Conservation (phyloP, 2,797 vertebrate species). For the Rhadinocentrus ornatus region DNA sequence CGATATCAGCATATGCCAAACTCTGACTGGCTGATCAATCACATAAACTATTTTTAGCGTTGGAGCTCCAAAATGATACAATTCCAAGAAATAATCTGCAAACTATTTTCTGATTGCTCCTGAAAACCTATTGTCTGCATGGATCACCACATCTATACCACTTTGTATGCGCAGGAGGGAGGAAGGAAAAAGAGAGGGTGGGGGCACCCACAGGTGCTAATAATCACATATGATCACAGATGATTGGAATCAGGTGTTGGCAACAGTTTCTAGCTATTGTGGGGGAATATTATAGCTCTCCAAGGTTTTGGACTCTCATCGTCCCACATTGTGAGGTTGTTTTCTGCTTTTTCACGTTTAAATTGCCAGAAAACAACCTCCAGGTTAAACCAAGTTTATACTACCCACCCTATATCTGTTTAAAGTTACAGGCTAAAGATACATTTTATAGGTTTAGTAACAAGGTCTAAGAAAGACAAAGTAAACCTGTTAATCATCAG, state of each 20-base stretch:
- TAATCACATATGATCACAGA: constrained; percentile 77
- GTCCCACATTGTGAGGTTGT: constrained; percentile 53
- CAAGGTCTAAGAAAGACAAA: background rate
- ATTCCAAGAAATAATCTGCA: constrained; percentile 30
- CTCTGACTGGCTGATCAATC: constrained; percentile 34
- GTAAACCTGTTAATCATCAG: background rate
- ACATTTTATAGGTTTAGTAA: background rate
- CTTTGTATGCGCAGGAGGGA: constrained; percentile 19
- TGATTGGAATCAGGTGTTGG: constrained; percentile 79
- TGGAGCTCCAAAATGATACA: constrained; percentile 14
- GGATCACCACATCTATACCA: constrained; percentile 11
- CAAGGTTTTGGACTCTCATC: constrained; percentile 55
- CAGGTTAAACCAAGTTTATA: constrained; percentile 36
- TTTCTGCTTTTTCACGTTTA: constrained; percentile 58
- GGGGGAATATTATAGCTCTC: constrained; percentile 60
- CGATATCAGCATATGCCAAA: constrained; percentile 26
- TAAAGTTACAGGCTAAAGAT: background rate
- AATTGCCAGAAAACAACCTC: constrained; percentile 19
- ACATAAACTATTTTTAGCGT: constrained; percentile 20
- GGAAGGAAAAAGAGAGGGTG: background rate
- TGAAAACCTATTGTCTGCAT: constrained; percentile 46
- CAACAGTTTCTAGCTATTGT: constrained; percentile 59
- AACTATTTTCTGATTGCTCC: constrained; percentile 49
- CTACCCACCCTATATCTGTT: constrained; percentile 8
- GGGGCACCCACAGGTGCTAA: constrained; percentile 71